Conservation (phyloP, 1,140 invertebrate species). For the Ectropis grisescens region DNA sequence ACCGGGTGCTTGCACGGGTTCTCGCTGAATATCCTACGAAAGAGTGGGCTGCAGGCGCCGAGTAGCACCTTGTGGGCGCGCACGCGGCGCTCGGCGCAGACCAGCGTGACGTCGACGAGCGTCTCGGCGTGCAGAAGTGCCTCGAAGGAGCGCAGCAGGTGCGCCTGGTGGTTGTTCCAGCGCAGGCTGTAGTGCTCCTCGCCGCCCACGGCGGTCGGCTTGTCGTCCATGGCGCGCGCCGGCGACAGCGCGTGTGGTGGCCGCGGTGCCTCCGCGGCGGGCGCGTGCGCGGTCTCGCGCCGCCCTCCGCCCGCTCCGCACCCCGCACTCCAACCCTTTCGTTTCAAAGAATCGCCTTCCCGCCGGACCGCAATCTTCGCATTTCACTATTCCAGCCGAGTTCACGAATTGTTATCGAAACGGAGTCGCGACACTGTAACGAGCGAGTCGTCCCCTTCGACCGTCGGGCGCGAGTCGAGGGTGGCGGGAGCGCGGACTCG, state of each 20-base stretch:
- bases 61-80: slow-evolving; percentile 92
- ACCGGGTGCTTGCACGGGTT: slow-evolving; percentile 95
- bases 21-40: slow-evolving; percentile 88
- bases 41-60: slow-evolving; percentile 91
- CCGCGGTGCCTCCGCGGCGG: slow-evolving; percentile 15
- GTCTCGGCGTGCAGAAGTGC: slow-evolving; percentile 85
- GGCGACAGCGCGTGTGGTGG: slow-evolving; percentile 30
- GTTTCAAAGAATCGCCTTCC: slow-evolving; percentile 35
- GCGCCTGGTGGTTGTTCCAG: slow-evolving; percentile 93
- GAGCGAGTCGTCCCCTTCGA: slow-evolving; percentile 34
- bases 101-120: slow-evolving; percentile 90
- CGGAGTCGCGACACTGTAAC: slow-evolving; percentile 17
- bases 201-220: slow-evolving; percentile 36
- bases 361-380: slow-evolving; percentile 35
- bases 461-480: slow-evolving; percentile 17
- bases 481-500: slow-evolving; percentile 17
- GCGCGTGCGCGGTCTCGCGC: slow-evolving; percentile 37
- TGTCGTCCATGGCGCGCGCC: slow-evolving; percentile 52
- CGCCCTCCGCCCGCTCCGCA: slow-evolving; percentile 38
- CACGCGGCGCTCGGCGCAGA: slow-evolving; percentile 86
- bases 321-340: slow-evolving; percentile 50
- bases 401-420: slow-evolving; percentile 12
- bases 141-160: slow-evolving; percentile 89
- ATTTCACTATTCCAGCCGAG: slow-evolving; percentile 30
- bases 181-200: slow-evolving; percentile 89